phyloP scores from a whole-genome alignment of 2,888 invertebrate genomes.

The Eurytoma adleriae region DNA sequence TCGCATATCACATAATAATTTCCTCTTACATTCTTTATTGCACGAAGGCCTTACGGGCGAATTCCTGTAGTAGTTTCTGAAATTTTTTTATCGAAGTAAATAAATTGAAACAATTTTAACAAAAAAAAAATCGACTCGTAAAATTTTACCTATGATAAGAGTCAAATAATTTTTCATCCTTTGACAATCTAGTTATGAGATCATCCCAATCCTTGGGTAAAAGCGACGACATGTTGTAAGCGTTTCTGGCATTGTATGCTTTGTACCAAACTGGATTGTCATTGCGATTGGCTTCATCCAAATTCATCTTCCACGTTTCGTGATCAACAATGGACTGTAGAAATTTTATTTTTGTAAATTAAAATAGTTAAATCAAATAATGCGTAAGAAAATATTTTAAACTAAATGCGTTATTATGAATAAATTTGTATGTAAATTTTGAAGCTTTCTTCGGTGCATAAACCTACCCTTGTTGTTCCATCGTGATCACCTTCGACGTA shows the following conservation, averaged over 20 bases:
- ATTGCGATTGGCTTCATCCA: slow-evolving; percentile 49
- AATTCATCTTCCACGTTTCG: slow-evolving; percentile 56
- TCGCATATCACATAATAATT: slow-evolving; percentile 41
- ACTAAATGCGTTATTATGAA: background rate
- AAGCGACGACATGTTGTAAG: slow-evolving; percentile 49
- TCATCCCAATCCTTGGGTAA: slow-evolving; percentile 50
- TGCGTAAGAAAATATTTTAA: background rate
- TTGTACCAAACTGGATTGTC: slow-evolving; percentile 53
- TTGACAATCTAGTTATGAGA: slow-evolving; percentile 37
- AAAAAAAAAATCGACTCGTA: background rate
- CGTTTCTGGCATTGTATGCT: slow-evolving; percentile 38
- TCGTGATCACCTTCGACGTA: slow-evolving; percentile 95
- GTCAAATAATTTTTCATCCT: slow-evolving; percentile 38
- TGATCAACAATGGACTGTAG: slow-evolving; percentile 44
- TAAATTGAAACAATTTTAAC: background rate
- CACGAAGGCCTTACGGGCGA: slow-evolving; percentile 47
- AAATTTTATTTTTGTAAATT: too few relatives aligned
- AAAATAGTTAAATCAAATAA: too few relatives aligned
- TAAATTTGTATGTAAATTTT: background rate
- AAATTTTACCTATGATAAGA: slow-evolving; percentile 45
- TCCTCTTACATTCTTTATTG: slow-evolving; percentile 13
- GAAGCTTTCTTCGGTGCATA: too few relatives aligned
- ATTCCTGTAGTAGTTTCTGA: slow-evolving; percentile 52
- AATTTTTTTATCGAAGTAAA: background rate
- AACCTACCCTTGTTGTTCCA: slow-evolving; percentile 85